Percentiles rank a stretch among this genome's conserved stretches.
These are phyloP conservation scores for Drosophila dives DNA, from an alignment of 2,888 invertebrate genomes.

Conservation along the genomic window DNA sequence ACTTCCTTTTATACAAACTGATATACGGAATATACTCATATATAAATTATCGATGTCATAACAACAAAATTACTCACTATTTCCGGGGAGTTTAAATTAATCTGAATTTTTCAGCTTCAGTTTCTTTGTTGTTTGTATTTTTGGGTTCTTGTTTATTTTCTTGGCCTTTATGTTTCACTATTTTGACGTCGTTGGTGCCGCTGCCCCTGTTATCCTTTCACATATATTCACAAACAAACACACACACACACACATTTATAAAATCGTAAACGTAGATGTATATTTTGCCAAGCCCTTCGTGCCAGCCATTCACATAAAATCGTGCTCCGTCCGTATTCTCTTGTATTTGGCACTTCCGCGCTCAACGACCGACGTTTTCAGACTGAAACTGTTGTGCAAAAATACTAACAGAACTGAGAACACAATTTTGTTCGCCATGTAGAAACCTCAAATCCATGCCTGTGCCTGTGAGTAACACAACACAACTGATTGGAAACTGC, in stretches of 20 bases:
- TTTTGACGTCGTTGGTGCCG: conserved; percentile 40
- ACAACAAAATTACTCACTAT: not conserved
- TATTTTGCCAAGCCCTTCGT: conserved; percentile 27
- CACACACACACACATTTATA: conserved; percentile 31
- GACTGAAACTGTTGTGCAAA: conserved; percentile 64
- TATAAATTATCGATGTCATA: not conserved
- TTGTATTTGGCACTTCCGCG: conserved; percentile 51
- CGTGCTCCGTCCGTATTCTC: conserved; percentile 35
- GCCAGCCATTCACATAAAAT: conserved; percentile 65
- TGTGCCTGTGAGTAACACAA: conserved; percentile 33
- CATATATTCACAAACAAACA: conserved; percentile 32
- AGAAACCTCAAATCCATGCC: conserved; percentile 40
- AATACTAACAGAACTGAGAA: conserved; percentile 48
- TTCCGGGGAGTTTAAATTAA: conserved; percentile 1
- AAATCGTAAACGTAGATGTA: conserved; percentile 14
- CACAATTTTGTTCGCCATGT: conserved; percentile 33
- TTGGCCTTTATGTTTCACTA: conserved; percentile 52
- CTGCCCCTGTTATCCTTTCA: conserved; percentile 38
- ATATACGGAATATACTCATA: conserved; percentile 4
- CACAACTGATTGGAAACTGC: conserved; percentile 60
- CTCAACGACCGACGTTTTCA: conserved; percentile 58
- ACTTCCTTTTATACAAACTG: not conserved
- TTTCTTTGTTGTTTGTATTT: conserved; percentile 35
- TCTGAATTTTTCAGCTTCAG: not conserved
- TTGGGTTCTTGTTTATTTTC: conserved; percentile 42